Evolutionary conservation across 2,888 invertebrate species (phyloP).

Genomic region (Patella pellucida): DNA sequence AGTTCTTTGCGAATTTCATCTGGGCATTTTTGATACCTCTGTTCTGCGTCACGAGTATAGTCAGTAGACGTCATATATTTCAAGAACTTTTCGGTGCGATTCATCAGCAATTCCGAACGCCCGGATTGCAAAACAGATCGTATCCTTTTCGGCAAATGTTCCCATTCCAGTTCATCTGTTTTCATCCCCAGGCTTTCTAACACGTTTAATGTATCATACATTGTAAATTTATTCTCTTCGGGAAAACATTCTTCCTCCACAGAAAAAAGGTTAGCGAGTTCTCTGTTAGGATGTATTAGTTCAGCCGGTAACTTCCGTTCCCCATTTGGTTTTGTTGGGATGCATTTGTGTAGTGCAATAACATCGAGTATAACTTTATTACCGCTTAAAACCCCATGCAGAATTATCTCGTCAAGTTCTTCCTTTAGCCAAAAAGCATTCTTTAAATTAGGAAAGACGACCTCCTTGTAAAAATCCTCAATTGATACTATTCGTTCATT

Average conservation of each 20-base stretch:
- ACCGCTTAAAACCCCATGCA: conserved; percentile 37
- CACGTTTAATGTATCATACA: not conserved
- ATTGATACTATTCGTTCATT: conserved; percentile 33
- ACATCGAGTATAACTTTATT: conserved; percentile 23
- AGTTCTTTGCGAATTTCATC: conserved; percentile 2
- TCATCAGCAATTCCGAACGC: conserved; percentile 45
- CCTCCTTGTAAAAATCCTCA: conserved; percentile 37
- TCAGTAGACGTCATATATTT: conserved; percentile 23
- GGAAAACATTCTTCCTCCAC: conserved; percentile 52
- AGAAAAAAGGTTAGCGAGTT: conserved; percentile 41
- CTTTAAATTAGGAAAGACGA: conserved; percentile 45
- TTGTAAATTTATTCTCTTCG: conserved; percentile 13
- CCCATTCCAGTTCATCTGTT: conserved; percentile 9
- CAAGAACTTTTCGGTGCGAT: conserved; percentile 10
- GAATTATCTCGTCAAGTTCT: conserved; percentile 40
- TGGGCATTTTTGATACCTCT: conserved; percentile 10
- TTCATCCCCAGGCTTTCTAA: conserved; percentile 12
- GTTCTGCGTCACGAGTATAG: not conserved
- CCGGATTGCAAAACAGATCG: not conserved
- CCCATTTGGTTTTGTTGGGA: conserved; percentile 50
- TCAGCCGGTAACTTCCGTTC: conserved; percentile 40
- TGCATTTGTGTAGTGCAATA: conserved; percentile 35
- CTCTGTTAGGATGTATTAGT: conserved; percentile 46
- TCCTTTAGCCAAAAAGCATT: conserved; percentile 17
- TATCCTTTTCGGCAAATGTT: conserved; percentile 3